Evolutionary conservation across 2,888 invertebrate genomes (phyloP).

Genomic region (Agonopterix alstromeriana): DNA sequence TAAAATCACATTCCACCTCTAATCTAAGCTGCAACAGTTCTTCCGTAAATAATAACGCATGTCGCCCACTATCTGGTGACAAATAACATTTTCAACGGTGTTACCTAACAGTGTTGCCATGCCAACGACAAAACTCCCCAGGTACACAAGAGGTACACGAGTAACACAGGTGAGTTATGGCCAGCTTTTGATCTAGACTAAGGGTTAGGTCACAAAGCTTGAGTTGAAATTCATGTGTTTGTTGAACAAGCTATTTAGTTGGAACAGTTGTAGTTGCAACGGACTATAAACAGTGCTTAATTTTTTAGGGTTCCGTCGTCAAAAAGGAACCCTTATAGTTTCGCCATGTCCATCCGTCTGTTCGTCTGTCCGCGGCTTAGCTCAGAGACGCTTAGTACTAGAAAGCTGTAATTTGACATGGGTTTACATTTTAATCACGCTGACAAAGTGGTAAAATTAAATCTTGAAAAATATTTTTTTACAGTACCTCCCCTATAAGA

Average conservation of each 20-base stretch:
- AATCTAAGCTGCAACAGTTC: background rate
- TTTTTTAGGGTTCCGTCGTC: too few species aligned
- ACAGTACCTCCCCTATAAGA: too few species aligned
- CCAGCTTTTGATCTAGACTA: constrained; percentile 1
- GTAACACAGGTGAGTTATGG: constrained; percentile 20
- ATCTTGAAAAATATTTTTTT: too few species aligned
- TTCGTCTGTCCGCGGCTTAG: too few species aligned
- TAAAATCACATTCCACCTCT: too few species aligned
- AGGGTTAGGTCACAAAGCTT: background rate
- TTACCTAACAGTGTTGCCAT: background rate
- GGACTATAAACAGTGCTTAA: too few species aligned
- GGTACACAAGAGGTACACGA: constrained; percentile 17
- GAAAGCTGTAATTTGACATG: too few species aligned
- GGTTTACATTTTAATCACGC: too few species aligned
- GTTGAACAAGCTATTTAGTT: background rate
- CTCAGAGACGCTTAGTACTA: too few species aligned
- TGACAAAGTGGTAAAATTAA: too few species aligned
- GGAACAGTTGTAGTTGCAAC: background rate
- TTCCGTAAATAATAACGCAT: constrained; percentile 4
- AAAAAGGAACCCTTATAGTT: too few species aligned
- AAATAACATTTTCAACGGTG: constrained; percentile 36
- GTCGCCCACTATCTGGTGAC: constrained; percentile 39
- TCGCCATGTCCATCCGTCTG: too few species aligned
- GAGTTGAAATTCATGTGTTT: background rate
- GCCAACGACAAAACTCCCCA: constrained; percentile 22